Evolutionary conservation across 2,797 vertebrate species (phyloP), one percentile per base, ranked within the genome.

Genomic region (Miichthys miiuy): DNA sequence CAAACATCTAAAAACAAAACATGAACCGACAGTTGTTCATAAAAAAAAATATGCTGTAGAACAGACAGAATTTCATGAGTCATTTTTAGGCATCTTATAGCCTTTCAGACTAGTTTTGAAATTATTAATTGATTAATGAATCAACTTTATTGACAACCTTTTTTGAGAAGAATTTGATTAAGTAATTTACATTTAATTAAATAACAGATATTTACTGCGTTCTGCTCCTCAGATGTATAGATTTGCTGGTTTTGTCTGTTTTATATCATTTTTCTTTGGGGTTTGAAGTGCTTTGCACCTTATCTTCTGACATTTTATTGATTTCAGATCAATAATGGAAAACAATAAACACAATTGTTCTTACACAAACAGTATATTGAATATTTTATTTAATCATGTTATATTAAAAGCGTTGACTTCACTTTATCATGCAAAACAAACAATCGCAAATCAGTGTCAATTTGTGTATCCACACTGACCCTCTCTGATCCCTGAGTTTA

Each of bases 401-500:
- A 6, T 30, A 52, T 27, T 44, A 20, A 55, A n/a, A 52, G 2
- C 6, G 14, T 6, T 23, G n/a, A 23, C 21, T 20, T 27, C 10
- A 27, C 8, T 51, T 69, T 12, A 11, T 44, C n/a, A 5, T 38
- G 30, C 13, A 41, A n/a, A 63, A 38, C 13, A 18, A n/a, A 42
- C 18, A 48, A 13, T 6, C 48, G 16, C 16, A 25, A 52, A 64
- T 30, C 0, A 1, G 55, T 38, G 30, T 23, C 34, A 38, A 38
- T 44, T 42, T 42, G 16, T 54, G 60, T 47, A 14, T n/a, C 34
- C 2, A 12, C 42, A 13, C 1, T 21, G 46, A 77, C 23, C 20
- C 20, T 42, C 21, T 69, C 55, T 52, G 18, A 79, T 11, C 34
- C 56, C n/a, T 46, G 54, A 68, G 3, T 68, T 12, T 72, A 80